phyloP scores from a whole-genome alignment of 2,113 vertebrate species.

The Cygnus atratus region DNA sequence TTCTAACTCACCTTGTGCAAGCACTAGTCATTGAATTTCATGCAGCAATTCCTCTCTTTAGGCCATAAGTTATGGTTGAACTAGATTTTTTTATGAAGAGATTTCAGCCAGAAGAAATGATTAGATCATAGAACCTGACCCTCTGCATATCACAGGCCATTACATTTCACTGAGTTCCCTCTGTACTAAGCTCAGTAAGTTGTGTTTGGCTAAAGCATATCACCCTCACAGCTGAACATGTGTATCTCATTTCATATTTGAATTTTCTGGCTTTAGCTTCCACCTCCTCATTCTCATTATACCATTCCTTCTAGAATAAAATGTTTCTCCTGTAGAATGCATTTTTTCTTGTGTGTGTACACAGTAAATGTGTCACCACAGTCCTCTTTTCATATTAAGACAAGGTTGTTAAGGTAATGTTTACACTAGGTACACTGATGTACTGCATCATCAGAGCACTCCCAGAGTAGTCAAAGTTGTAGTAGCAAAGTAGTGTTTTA shows the following conservation, averaged over 20 bases:
- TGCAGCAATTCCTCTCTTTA: constrained; percentile 33
- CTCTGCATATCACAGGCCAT: constrained; percentile 52
- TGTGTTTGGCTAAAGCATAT: constrained; percentile 52
- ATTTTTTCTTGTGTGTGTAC: neutral
- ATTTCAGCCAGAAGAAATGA: constrained; percentile 59
- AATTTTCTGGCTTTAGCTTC: constrained; percentile 43
- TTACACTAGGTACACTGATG: neutral
- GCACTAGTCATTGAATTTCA: constrained; percentile 12
- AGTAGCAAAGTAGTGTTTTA: neutral
- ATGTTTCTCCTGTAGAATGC: neutral
- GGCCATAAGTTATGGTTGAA: constrained; percentile 37
- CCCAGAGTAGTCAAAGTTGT: neutral
- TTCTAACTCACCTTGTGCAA: constrained; percentile 7
- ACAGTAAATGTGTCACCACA: neutral
- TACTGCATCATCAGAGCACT: neutral
- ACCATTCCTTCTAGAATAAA: constrained; percentile 3
- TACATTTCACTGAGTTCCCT: constrained; percentile 17
- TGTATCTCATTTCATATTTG: constrained; percentile 56
- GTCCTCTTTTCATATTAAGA: neutral
- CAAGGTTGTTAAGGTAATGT: neutral
- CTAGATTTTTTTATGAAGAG: constrained; percentile 51
- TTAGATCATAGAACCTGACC: constrained; percentile 59
- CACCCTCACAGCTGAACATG: constrained; percentile 47
- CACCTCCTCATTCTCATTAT: constrained; percentile 11
- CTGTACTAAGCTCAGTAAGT: constrained; percentile 43